Base-by-base conservation (phyloP, 2,113 vertebrate species). In the Cynoglossus semilaevis region DNA sequence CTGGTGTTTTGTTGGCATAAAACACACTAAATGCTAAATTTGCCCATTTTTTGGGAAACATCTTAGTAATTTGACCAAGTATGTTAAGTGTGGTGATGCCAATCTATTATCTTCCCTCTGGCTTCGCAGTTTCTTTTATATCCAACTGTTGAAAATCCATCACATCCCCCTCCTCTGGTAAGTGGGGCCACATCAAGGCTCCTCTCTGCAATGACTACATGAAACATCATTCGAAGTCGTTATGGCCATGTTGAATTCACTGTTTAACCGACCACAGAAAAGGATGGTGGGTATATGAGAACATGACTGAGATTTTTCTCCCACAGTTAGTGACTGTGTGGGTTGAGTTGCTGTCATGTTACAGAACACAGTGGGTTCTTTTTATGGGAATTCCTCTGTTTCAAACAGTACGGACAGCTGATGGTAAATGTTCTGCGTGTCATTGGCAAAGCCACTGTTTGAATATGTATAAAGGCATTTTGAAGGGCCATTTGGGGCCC, bases 161-260 rank as follows among this genome's bases (percentile, higher is more conserved):
- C 50, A 59, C 35, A 10, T 35, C 42, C 48, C 47, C 48, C 15
- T 54, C 43, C 36, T 41, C 68, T 70, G 52, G 41, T 74, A 68
- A 74, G 70, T 63, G 53, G 12, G 22, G 16, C 81, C 85, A 76
- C 76, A 71, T 78, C 55, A 83, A 73, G 47, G 72, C 35, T 59
- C 18, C 56, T 37, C 14, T 53, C 2, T 3, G 51, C n/a, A 14
- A 53, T 14, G 59, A 52, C 62, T 72, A 49, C 67, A 29, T 29
- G 29, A 63, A 74, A 79, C 66, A 71, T 77, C 16, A 58, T 71
- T 51, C 60, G 49, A 65, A 58, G 56, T 82, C 46, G 48, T 85
- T 79, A 74, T 34, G 53, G 63, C 19, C 52, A 70, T 63, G 67
- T 37, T 13, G 53, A 61, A 53, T 56, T 51, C 37, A 60, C 62